These are phyloP conservation scores for Pithys albifrons DNA, from an alignment of 2,113 vertebrate genomes.

Conservation along the genomic window DNA sequence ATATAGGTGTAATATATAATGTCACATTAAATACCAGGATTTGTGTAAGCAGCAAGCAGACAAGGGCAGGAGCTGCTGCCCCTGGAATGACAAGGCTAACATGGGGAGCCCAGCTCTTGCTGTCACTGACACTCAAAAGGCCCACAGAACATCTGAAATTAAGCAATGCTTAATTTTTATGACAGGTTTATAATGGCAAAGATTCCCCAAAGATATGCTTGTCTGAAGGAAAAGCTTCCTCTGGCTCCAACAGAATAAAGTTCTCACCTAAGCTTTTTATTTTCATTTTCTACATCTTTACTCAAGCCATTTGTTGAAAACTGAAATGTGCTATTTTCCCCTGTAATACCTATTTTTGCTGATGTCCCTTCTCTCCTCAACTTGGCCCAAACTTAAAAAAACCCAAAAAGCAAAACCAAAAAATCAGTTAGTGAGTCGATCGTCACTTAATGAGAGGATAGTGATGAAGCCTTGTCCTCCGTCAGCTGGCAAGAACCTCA, in stretches of 20 bases:
- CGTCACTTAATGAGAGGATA: background rate
- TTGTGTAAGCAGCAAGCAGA: background rate
- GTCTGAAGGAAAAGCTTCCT: background rate
- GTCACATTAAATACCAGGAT: background rate
- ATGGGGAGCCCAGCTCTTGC: background rate
- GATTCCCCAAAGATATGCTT: background rate
- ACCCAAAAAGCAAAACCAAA: too few species aligned
- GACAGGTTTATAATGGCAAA: background rate
- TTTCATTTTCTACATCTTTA: background rate
- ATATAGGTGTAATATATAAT: background rate
- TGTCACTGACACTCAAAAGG: background rate
- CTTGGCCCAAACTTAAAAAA: background rate
- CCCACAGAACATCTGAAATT: background rate
- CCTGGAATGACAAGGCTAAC: background rate
- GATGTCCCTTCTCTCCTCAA: background rate
- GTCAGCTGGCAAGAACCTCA: background rate
- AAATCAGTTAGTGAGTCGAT: background rate
- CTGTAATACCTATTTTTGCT: background rate
- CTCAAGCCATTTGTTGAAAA: background rate
- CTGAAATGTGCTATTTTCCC: background rate
- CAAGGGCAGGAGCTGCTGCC: background rate
- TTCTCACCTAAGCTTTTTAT: background rate
- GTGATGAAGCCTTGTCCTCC: background rate
- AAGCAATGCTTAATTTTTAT: background rate
- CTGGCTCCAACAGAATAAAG: background rate